These are phyloP conservation scores for Rhizomys pruinosus DNA, from an alignment of 2,113 vertebrate genomes.

Conservation along the genomic window DNA sequence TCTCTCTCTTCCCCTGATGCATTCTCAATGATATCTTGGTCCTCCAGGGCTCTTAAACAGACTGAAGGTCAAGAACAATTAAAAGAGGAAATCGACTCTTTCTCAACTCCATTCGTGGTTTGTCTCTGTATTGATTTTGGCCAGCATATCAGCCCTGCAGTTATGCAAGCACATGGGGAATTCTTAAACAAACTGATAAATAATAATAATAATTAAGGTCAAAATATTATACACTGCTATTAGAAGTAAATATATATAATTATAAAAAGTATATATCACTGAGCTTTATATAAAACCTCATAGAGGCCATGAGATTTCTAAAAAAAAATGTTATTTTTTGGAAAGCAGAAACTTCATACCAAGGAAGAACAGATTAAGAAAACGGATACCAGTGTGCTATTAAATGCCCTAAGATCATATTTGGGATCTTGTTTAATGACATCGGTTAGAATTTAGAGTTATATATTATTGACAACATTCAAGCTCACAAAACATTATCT, in stretches of 20 bases:
- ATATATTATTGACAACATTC: neutral
- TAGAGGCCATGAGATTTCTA: neutral
- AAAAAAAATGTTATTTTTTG: conserved; percentile 18
- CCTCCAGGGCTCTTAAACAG: neutral
- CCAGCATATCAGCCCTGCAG: neutral
- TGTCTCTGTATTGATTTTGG: neutral
- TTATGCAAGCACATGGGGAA: neutral
- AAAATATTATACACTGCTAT: neutral
- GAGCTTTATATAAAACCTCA: neutral
- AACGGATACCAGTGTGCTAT: neutral
- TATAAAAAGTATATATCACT: neutral
- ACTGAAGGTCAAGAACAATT: conserved; percentile 50
- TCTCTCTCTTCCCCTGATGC: neutral
- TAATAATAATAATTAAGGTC: neutral
- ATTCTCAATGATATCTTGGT: conserved; percentile 26
- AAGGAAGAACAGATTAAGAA: neutral
- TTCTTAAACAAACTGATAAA: neutral
- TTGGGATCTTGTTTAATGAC: neutral
- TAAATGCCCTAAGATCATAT: neutral
- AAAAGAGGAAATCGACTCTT: conserved; percentile 24
- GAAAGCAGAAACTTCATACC: neutral
- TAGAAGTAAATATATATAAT: conserved; percentile 42
- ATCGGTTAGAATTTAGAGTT: neutral
- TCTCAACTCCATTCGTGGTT: neutral
- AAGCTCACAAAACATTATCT: neutral